Percentiles rank a stretch among this genome's conserved stretches.
Evolutionary conservation across 2,888 invertebrate species (phyloP).

Genomic region (Dexiosoma caninum): DNA sequence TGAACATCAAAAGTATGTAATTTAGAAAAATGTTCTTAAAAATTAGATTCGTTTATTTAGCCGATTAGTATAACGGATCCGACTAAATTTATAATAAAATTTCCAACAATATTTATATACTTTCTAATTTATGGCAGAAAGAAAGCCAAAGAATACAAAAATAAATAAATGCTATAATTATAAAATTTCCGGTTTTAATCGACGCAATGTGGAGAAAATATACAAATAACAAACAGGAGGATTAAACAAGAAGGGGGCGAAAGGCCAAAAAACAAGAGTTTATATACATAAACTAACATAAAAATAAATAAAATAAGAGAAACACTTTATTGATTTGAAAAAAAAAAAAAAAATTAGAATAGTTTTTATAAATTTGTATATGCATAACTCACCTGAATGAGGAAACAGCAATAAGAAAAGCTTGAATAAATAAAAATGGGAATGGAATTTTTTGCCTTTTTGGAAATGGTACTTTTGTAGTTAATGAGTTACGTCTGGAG

Average conservation of each 20-base stretch:
- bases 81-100: too few species aligned
- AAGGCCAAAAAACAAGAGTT: constrained; percentile 7
- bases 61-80: too few species aligned
- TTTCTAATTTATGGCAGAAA: constrained; percentile 45
- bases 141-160: constrained; percentile 21
- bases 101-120: background rate
- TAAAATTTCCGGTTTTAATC: constrained; percentile 48
- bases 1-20: too few species aligned
- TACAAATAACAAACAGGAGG: background rate
- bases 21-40: too few species aligned
- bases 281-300: constrained; percentile 39
- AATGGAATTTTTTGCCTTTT: constrained; percentile 10
- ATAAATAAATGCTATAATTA: constrained; percentile 30
- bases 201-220: constrained; percentile 22
- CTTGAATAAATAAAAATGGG: constrained; percentile 40
- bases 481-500: background rate
- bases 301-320: constrained; percentile 32
- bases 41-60: too few species aligned
- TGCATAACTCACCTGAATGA: constrained; percentile 51
- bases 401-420: constrained; percentile 41
- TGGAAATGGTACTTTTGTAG: background rate
- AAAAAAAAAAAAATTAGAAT: constrained; percentile 13
- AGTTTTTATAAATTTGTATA: background rate
- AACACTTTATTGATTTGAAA: background rate
- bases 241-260: background rate